Evolutionary conservation across 1,140 invertebrate genomes (phyloP).

Genomic region (Drosophila oshimai): DNA sequence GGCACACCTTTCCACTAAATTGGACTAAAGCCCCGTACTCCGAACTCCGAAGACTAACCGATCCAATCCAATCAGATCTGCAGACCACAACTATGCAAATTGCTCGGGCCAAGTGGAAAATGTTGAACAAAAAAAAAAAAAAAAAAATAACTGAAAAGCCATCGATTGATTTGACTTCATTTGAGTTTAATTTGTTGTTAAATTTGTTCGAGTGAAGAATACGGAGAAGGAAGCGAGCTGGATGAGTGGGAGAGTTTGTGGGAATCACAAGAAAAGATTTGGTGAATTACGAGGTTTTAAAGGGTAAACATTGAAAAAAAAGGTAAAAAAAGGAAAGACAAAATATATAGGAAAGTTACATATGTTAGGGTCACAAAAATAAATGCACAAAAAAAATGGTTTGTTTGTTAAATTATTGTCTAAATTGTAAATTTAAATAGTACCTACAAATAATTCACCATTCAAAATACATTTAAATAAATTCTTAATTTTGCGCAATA

Average conservation of each 20-base stretch:
- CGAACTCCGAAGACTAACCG: slow-evolving; percentile 15
- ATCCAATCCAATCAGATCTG: slow-evolving; percentile 13
- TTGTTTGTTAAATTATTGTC: no score
- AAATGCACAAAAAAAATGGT: no score
- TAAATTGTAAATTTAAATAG: no score
- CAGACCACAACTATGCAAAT: slow-evolving; percentile 54
- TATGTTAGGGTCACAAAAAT: neutral
- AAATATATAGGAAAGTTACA: neutral
- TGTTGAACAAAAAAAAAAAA: neutral
- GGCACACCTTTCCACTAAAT: slow-evolving; percentile 69
- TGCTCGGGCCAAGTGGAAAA: slow-evolving; percentile 47
- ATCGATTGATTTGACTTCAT: slow-evolving; percentile 53
- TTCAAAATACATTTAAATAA: no score
- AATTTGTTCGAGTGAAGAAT: slow-evolving; percentile 18
- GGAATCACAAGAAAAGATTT: neutral
- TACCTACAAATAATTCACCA: no score
- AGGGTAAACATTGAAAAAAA: neutral
- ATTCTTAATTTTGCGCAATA: no score
- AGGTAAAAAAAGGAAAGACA: neutral
- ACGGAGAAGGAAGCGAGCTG: neutral
- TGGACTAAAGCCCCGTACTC: slow-evolving; percentile 42
- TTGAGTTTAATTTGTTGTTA: slow-evolving; percentile 53
- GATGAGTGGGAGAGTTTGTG: neutral
- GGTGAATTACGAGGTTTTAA: neutral
- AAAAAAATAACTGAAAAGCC: slow-evolving; percentile 22